These are phyloP conservation scores for Melipona quadrifasciata DNA, from an alignment of 1,140 invertebrate species.

Conservation along the genomic window DNA sequence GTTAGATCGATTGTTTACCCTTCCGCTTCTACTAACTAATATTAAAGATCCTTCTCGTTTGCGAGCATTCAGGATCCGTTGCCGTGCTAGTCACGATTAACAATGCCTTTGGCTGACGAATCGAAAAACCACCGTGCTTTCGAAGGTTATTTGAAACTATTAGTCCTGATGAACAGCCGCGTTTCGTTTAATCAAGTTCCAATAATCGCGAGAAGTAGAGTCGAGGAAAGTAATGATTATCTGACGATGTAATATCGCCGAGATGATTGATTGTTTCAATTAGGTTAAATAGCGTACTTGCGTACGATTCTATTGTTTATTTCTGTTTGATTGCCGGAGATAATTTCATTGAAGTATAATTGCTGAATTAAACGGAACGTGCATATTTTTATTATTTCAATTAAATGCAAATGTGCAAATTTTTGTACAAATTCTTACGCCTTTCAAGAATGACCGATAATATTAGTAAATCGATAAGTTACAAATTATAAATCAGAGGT, in stretches of 20 bases:
- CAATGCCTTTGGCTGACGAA: slow-evolving; percentile 31
- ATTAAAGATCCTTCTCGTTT: slow-evolving; percentile 58
- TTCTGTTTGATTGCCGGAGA: neutral
- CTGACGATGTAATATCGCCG: neutral
- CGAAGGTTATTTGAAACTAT: slow-evolving; percentile 37
- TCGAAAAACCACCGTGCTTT: slow-evolving; percentile 6
- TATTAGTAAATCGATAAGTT: too few relatives aligned
- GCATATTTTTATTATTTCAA: too few relatives aligned
- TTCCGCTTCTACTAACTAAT: slow-evolving; percentile 44
- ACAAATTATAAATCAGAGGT: too few relatives aligned
- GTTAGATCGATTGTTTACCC: slow-evolving; percentile 58
- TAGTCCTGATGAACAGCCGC: slow-evolving; percentile 15
- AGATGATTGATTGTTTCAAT: neutral
- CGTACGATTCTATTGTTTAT: neutral
- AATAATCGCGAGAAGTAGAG: neutral
- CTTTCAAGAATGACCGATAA: too few relatives aligned
- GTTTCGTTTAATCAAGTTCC: neutral
- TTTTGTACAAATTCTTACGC: too few relatives aligned
- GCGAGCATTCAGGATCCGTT: slow-evolving; percentile 42
- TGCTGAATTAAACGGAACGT: neutral
- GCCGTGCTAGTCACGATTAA: neutral
- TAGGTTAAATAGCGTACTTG: neutral
- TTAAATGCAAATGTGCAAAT: too few relatives aligned
- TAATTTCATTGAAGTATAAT: neutral
- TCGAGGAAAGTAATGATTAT: too few relatives aligned